These are phyloP conservation scores for Anoplopoma fimbria DNA, from an alignment of 2,113 vertebrate species.

Conservation along the genomic window DNA sequence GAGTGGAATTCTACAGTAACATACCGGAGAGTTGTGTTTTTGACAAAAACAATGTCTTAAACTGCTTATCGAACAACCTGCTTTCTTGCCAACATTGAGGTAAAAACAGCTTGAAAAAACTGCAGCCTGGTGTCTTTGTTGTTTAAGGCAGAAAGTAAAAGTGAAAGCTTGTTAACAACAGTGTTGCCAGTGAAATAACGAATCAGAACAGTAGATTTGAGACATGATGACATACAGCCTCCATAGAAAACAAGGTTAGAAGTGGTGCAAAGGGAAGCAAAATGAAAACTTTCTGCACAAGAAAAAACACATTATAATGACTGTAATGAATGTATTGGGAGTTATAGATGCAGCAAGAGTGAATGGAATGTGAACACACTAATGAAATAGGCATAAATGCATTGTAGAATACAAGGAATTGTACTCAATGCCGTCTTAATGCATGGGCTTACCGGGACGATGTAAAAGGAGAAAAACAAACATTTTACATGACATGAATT, in stretches of 20 bases:
- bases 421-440: neutral
- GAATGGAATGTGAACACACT: too few relatives aligned
- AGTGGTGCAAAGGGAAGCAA: neutral
- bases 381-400: neutral
- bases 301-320: neutral
- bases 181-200: neutral
- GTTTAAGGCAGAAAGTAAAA: too few relatives aligned
- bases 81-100: slow-evolving; percentile 12
- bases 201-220: neutral
- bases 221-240: neutral
- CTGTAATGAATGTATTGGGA: neutral
- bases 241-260: too few relatives aligned
- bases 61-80: neutral
- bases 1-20: neutral
- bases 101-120: slow-evolving; percentile 6
- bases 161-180: neutral
- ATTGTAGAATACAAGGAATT: neutral
- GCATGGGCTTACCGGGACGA: neutral
- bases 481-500: too few relatives aligned
- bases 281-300: neutral
- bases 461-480: too few relatives aligned
- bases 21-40: slow-evolving; percentile 10
- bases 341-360: neutral
- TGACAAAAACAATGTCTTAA: slow-evolving; percentile 35
- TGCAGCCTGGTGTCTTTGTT: slow-evolving; percentile 1